These are phyloP conservation scores for Epinephelus malabaricus DNA, from an alignment of 2,797 vertebrate species.

Conservation along the genomic window DNA sequence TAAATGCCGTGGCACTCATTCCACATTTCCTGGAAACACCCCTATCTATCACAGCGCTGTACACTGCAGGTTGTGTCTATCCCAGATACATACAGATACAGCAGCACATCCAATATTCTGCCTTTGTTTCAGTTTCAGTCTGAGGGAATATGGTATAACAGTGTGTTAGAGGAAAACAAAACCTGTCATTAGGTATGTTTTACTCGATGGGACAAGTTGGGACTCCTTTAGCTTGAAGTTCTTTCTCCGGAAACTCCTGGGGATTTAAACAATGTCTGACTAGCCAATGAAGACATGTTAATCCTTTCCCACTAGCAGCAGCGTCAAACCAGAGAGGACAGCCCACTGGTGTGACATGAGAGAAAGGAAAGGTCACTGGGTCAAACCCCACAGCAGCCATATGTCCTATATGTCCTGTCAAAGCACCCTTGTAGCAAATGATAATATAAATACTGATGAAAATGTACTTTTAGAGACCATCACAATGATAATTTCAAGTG, in stretches of 20 bases:
- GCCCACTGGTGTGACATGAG: constrained; percentile 32
- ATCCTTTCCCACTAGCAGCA: constrained; percentile 47
- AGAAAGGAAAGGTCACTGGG: constrained; percentile 35
- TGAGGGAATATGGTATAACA: constrained; percentile 22
- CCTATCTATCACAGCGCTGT: neutral
- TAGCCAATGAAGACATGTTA: constrained; percentile 50
- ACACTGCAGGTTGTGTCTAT: neutral
- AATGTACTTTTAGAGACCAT: neutral
- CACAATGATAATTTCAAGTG: neutral
- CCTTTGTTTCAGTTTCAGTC: constrained; percentile 11
- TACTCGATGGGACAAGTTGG: constrained; percentile 46
- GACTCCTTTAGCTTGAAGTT: constrained; percentile 29
- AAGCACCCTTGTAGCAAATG: neutral
- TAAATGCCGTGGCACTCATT: neutral
- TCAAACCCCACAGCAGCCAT: constrained; percentile 26
- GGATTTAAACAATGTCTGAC: constrained; percentile 49
- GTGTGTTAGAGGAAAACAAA: constrained; percentile 15
- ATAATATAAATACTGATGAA: neutral
- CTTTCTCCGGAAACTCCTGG: constrained; percentile 43
- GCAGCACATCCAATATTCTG: neutral
- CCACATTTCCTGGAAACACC: neutral
- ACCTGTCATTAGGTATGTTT: constrained; percentile 34
- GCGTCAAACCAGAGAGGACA: constrained; percentile 39
- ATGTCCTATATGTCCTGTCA: constrained; percentile 1
- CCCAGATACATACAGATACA: neutral